Base-by-base conservation (phyloP, 2,888 invertebrate species). In the Conomelus anceps region DNA sequence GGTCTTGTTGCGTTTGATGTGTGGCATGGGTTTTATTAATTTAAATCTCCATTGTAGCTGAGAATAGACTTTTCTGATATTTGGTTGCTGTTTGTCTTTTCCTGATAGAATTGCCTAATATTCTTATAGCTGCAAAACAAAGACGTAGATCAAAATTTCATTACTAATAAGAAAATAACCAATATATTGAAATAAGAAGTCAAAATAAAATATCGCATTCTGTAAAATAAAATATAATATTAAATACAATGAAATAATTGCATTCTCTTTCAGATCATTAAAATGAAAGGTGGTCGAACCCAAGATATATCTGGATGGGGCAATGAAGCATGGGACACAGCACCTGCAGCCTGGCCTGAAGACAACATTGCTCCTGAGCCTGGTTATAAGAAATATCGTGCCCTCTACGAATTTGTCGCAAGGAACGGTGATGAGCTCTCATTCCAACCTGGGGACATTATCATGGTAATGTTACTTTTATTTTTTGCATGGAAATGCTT, bases 321-420 rank as follows among this genome's bases (percentile, higher is more conserved):
- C 20, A 94, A 95, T 17, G 93, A 93, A 91, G 95, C 94, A 0
- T 96, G 96, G 96, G 94, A 94, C 20, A 93, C 94, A 85, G 93
- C 94, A 3, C 93, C 94, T 89, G 95, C 94, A 0, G 92, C 94
- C 0, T 94, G 94, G 89, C 90, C 91, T 85, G 91, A 90, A 84
- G 90, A 91, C 11, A 89, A 91, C 11, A 87, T 90, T 41, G 89
- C 84, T 26, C 90, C 90, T 84, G 86, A 91, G 26, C 88, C 90
- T 24, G 91, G 91, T 0, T 91, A 91, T 89, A 89, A 91, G 85
- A 96, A 96, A 92, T 99, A 98, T 94, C 95, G 98, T 89, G 99
- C 98, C 22, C 94, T 99, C 87, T 99, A 98, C 93, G 98, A 98
- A 93, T 99, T 99, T 94, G 96, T 96, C 13, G 98, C 99, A 0